phyloP scores from a whole-genome alignment of 2,113 vertebrate species.

The Ameiurus melas region DNA sequence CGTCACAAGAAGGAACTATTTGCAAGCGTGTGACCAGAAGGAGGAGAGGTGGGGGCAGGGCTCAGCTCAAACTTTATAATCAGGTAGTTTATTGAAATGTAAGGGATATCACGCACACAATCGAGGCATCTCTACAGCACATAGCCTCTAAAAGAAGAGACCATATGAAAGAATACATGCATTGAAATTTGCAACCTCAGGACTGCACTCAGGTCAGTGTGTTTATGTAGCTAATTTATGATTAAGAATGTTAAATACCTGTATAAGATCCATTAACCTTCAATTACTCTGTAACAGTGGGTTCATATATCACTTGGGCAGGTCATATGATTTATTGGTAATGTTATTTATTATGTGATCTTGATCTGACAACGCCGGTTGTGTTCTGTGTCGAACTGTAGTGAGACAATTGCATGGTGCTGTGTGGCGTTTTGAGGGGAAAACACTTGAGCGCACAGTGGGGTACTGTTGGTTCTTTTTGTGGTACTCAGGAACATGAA shows the following conservation, averaged over 20 bases:
- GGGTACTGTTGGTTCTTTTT: background rate
- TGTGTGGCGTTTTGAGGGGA: background rate
- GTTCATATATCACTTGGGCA: background rate
- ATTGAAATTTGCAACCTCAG: slow-evolving; percentile 7
- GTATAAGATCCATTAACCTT: background rate
- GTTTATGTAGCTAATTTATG: slow-evolving; percentile 11
- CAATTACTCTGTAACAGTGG: background rate
- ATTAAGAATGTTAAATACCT: background rate
- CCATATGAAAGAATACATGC: slow-evolving; percentile 17
- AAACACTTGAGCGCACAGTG: slow-evolving; percentile 1
- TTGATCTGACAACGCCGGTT: background rate
- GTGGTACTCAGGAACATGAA: background rate
- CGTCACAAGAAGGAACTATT: slow-evolving; percentile 58
- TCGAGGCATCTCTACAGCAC: background rate
- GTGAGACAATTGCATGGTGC: background rate
- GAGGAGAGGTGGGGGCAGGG: slow-evolving; percentile 56
- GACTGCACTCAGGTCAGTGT: slow-evolving; percentile 17
- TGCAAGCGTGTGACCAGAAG: slow-evolving; percentile 55
- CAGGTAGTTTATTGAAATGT: slow-evolving; percentile 50
- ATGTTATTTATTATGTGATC: background rate
- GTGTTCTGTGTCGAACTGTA: background rate
- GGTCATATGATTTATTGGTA: background rate
- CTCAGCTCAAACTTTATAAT: slow-evolving; percentile 63
- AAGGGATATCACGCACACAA: slow-evolving; percentile 12
- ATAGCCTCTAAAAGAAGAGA: background rate